Percentiles rank a stretch among this genome's conserved stretches.
Conservation (phyloP, 2,797 vertebrate genomes). For the Staurois parvus region DNA sequence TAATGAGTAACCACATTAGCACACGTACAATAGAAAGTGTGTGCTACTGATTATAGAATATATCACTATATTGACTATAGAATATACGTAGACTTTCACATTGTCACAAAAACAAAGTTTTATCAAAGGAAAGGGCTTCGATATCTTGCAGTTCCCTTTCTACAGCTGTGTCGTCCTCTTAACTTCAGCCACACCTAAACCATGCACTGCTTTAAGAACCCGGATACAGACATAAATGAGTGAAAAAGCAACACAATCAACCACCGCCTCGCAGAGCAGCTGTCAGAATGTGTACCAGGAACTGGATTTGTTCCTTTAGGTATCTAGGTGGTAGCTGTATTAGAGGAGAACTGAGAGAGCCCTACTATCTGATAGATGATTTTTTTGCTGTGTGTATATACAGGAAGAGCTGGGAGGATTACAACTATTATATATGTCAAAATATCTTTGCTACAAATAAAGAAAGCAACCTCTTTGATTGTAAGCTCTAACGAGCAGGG, state of each 20-base stretch:
- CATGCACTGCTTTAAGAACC: not conserved
- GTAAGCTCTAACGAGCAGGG: too few species aligned
- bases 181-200: conserved; percentile 25
- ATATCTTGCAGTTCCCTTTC: not conserved
- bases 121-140: not conserved
- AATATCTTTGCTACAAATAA: too few species aligned
- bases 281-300: conserved; percentile 38
- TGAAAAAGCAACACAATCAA: conserved; percentile 7
- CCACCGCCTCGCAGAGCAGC: conserved; percentile 34
- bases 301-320: conserved; percentile 5
- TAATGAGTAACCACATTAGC: conserved; percentile 27
- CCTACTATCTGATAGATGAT: not conserved
- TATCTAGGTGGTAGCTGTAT: not conserved
- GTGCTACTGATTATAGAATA: not conserved
- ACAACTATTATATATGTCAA: too few species aligned
- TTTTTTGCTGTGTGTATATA: not conserved
- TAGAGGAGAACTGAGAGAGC: not conserved
- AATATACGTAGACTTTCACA: conserved; percentile 1
- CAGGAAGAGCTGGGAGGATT: too few species aligned
- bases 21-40: not conserved
- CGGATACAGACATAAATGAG: conserved; percentile 38
- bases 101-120: not conserved
- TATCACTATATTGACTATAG: not conserved
- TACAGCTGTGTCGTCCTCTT: not conserved
- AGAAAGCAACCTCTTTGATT: too few species aligned